Percentiles rank a stretch among this genome's conserved stretches.
These are phyloP conservation scores for Liodrosophila aerea DNA, from an alignment of 2,888 invertebrate species.

Conservation along the genomic window DNA sequence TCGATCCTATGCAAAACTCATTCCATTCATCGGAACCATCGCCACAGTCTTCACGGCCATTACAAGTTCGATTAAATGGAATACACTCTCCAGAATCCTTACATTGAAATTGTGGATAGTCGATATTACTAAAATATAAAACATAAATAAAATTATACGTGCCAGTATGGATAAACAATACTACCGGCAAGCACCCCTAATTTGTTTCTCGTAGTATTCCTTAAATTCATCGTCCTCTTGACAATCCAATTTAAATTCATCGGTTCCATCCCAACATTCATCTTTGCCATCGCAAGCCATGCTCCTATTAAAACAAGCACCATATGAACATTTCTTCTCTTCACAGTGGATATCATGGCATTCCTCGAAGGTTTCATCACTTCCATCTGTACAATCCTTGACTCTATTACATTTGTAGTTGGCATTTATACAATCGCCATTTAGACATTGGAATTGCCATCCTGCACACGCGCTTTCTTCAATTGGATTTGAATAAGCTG, in stretches of 20 bases:
- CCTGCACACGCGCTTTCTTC: background rate
- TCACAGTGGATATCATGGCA: constrained; percentile 19
- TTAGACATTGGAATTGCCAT: constrained; percentile 22
- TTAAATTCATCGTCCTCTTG: fast-evolving
- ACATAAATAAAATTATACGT: too few species aligned
- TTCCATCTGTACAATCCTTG: constrained; percentile 28
- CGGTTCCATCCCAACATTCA: constrained; percentile 36
- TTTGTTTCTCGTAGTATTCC: background rate
- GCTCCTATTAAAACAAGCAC: constrained; percentile 6
- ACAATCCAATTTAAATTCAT: constrained; percentile 20
- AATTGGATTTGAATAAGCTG: background rate
- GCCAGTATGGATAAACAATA: background rate
- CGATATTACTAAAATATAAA: background rate
- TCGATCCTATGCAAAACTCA: constrained; percentile 56
- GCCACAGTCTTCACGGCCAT: constrained; percentile 47
- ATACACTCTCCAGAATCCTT: constrained; percentile 15
- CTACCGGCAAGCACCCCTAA: constrained; percentile 4
- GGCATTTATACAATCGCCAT: constrained; percentile 14
- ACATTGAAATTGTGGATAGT: constrained; percentile 19
- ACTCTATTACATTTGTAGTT: constrained; percentile 11
- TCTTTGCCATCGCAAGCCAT: constrained; percentile 12
- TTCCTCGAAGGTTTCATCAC: constrained; percentile 32
- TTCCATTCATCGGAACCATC: constrained; percentile 71
- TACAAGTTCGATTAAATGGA: background rate
- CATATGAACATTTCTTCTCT: constrained; percentile 20